Conservation (phyloP, 2,888 invertebrate genomes). For the Rhagonycha fulva region DNA sequence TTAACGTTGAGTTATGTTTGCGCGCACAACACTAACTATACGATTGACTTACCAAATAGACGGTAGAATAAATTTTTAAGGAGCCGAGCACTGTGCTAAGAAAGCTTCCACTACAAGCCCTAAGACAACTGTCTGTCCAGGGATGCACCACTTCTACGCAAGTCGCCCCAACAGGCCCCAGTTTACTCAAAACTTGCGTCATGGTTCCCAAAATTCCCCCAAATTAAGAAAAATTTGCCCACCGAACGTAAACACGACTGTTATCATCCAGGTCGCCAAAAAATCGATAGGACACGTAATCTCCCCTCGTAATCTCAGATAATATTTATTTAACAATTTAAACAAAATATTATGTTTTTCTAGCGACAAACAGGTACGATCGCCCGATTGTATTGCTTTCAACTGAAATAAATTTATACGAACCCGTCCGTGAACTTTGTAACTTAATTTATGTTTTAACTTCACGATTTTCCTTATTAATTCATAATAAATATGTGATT, state of each 20-base stretch:
- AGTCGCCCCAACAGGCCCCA: constrained; percentile 58
- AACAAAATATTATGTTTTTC: neutral
- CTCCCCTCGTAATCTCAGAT: neutral
- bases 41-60: constrained; percentile 68
- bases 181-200: constrained; percentile 56
- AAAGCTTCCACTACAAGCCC: constrained; percentile 69
- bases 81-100: constrained; percentile 70
- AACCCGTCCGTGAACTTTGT: neutral
- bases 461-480: neutral
- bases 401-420: neutral
- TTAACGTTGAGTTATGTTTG: neutral
- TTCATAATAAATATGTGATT: neutral
- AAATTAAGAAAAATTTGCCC: neutral
- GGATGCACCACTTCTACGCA: constrained; percentile 80
- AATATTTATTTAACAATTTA: neutral
- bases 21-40: neutral
- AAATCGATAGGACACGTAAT: neutral
- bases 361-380: neutral
- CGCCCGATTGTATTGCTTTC: neutral
- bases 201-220: constrained; percentile 18
- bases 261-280: neutral
- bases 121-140: constrained; percentile 77
- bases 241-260: neutral
- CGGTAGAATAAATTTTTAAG: constrained; percentile 74
- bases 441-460: neutral